Evolutionary conservation across 2,888 invertebrate genomes (phyloP).

Genomic region (Leptopilina syphax): DNA sequence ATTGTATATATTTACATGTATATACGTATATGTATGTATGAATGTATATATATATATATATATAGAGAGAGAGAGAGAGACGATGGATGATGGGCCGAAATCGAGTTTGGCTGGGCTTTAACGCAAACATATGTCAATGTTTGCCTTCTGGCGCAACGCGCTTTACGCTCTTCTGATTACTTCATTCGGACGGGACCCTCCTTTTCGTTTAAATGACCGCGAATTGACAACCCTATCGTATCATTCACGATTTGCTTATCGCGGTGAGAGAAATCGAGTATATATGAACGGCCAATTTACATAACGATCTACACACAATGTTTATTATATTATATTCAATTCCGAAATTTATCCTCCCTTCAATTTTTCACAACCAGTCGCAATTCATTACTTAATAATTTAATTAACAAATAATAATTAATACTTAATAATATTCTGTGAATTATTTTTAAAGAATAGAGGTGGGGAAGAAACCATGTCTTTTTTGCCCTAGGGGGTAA

Average conservation of each 20-base stretch:
- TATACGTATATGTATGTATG: too few relatives aligned
- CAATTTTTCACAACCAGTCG: too few relatives aligned
- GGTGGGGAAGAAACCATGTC: too few relatives aligned
- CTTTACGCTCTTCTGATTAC: conserved; percentile 70
- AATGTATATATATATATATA: neutral
- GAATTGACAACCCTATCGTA: conserved; percentile 36
- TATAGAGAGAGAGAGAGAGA: neutral
- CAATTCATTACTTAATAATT: too few relatives aligned
- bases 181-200: conserved; percentile 54
- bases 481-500: too few relatives aligned
- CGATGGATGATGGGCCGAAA: conserved; percentile 19
- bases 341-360: neutral
- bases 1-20: neutral
- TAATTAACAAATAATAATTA: too few relatives aligned
- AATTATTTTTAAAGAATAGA: too few relatives aligned
- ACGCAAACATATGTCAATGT: conserved; percentile 74
- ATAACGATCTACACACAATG: conserved; percentile 10
- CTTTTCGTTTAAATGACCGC: conserved; percentile 42
- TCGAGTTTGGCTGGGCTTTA: conserved; percentile 57
- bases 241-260: conserved; percentile 31
- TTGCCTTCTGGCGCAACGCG: conserved; percentile 70
- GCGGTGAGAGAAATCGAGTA: conserved; percentile 30
- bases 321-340: neutral
- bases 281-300: conserved; percentile 21
- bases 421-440: too few relatives aligned